Conservation (phyloP, 2,888 invertebrate genomes). For the Aleiodes alternator region DNA sequence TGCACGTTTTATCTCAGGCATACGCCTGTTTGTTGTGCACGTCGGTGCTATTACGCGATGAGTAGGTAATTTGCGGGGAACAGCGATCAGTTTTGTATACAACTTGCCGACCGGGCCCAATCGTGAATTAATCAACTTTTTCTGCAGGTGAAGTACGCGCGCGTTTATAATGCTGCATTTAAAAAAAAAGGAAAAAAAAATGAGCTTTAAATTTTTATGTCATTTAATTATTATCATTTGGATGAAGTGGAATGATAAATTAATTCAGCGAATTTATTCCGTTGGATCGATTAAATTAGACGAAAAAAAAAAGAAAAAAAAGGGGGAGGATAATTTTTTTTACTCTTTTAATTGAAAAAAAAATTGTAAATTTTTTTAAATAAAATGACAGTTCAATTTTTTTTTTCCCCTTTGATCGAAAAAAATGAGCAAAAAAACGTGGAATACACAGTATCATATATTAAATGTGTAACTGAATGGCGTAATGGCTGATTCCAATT, state of each 20-base stretch:
- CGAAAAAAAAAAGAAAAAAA: neutral
- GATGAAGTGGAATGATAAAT: neutral
- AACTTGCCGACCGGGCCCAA: constrained; percentile 63
- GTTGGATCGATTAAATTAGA: neutral
- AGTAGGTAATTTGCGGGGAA: constrained; percentile 71
- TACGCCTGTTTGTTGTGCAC: constrained; percentile 57
- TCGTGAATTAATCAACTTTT: constrained; percentile 72
- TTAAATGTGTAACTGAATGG: constrained; percentile 47
- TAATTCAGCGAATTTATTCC: constrained; percentile 12
- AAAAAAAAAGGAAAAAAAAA: neutral
- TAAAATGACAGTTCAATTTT: constrained; percentile 14
- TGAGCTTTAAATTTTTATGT: too few species aligned
- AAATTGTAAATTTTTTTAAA: neutral
- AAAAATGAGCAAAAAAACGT: constrained; percentile 1
- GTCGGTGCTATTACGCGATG: constrained; percentile 72
- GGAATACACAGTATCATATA: constrained; percentile 47
- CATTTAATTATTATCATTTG: too few species aligned
- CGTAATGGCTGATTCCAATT: constrained; percentile 59
- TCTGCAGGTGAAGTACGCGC: constrained; percentile 55
- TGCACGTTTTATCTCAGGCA: constrained; percentile 15
- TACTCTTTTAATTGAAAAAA: neutral
- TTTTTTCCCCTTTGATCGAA: neutral
- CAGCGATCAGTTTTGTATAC: constrained; percentile 57
- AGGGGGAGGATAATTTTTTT: constrained; percentile 9
- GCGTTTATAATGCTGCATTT: too few species aligned